Evolutionary conservation across 2,888 invertebrate species (phyloP).

Genomic region (Drosophila pseudotakahashii): DNA sequence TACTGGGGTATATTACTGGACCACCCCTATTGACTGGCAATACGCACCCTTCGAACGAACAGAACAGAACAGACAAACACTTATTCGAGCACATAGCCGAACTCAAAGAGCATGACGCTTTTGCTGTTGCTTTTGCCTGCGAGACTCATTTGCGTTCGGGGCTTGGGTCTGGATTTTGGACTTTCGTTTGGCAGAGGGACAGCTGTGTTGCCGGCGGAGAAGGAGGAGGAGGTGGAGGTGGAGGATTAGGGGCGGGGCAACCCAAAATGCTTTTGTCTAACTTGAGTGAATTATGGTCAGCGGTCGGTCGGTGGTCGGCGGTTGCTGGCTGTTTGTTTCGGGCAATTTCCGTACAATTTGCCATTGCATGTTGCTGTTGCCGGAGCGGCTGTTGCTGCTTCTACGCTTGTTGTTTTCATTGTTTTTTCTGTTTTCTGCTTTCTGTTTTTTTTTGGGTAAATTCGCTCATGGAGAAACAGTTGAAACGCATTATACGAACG

Average conservation of each 20-base stretch:
- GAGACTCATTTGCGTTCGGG: constrained; percentile 73
- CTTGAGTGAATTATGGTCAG: constrained; percentile 78
- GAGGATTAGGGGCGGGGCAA: constrained; percentile 22
- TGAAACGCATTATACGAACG: constrained; percentile 76
- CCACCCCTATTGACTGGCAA: constrained; percentile 64
- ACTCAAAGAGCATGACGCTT: constrained; percentile 71
- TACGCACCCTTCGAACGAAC: constrained; percentile 39
- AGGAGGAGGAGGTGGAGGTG: neutral
- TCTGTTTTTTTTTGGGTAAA: constrained; percentile 54
- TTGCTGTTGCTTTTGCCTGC: constrained; percentile 58
- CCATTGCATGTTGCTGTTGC: constrained; percentile 50
- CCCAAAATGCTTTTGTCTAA: constrained; percentile 76
- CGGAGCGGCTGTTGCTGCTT: constrained; percentile 52
- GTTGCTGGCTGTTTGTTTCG: constrained; percentile 68
- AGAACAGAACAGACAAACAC: constrained; percentile 23
- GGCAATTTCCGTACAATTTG: constrained; percentile 78
- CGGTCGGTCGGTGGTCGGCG: constrained; percentile 60
- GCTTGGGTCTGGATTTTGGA: constrained; percentile 60
- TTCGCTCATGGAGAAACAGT: constrained; percentile 73
- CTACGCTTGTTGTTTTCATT: constrained; percentile 43
- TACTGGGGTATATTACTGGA: constrained; percentile 35
- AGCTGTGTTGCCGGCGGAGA: constrained; percentile 28
- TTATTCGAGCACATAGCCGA: constrained; percentile 27
- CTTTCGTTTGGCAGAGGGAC: constrained; percentile 45
- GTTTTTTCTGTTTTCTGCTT: constrained; percentile 21